A percentile compares a stretch with the other conserved stretches of the same genome.
phyloP scores from a whole-genome alignment of 2,113 vertebrate species.

The Ornithorhynchus anatinus region DNA sequence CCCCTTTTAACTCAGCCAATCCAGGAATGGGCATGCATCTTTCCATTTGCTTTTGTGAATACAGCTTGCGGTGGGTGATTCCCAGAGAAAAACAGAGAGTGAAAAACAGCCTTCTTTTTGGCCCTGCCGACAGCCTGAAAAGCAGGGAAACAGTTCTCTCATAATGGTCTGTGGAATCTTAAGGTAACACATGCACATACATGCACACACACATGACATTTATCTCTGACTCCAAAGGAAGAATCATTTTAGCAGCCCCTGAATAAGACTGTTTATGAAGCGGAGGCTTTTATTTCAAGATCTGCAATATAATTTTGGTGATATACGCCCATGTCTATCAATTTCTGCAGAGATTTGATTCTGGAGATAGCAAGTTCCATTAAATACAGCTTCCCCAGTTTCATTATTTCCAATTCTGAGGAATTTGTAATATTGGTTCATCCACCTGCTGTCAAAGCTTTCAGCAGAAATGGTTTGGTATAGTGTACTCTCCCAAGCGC shows the following conservation, averaged over 20 bases:
- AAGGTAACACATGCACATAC: too few species aligned
- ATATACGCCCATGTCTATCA: neutral
- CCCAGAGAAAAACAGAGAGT: too few species aligned
- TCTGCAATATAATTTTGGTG: slow-evolving; percentile 41
- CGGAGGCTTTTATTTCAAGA: slow-evolving; percentile 41
- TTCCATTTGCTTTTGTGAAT: too few species aligned
- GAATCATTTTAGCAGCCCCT: neutral
- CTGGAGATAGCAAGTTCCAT: slow-evolving; percentile 3
- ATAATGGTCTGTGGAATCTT: too few species aligned
- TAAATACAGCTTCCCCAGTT: slow-evolving; percentile 39
- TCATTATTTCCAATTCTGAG: slow-evolving; percentile 8
- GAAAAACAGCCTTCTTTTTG: too few species aligned
- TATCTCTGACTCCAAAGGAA: slow-evolving; percentile 8
- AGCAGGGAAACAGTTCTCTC: too few species aligned
- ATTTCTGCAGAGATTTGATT: slow-evolving; percentile 32
- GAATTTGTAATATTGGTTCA: neutral
- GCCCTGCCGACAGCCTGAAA: too few species aligned
- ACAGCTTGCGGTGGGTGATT: too few species aligned
- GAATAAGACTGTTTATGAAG: slow-evolving; percentile 25
- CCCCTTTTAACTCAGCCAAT: too few species aligned
- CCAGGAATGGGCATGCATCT: too few species aligned
- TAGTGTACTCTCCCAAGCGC: too few species aligned
- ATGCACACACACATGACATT: neutral
- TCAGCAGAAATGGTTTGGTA: neutral
- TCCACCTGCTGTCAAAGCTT: neutral